Base-by-base conservation (phyloP, 2,888 invertebrate genomes). In the Campoletis raptor region DNA sequence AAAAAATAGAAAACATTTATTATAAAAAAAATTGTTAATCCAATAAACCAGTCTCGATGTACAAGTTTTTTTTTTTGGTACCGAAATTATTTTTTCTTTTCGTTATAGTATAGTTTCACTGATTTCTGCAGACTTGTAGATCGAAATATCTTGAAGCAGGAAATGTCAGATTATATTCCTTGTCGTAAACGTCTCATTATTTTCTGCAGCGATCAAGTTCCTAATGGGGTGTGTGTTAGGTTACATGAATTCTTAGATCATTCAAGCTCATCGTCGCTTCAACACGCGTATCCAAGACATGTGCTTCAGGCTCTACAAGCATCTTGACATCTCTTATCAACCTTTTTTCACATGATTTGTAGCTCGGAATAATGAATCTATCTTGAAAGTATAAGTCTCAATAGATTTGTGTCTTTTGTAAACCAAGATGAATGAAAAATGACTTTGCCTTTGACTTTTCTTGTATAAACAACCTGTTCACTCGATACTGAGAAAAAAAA, bases 181-280 rank as follows among this genome's bases (percentile, higher is more conserved):
- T 54, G 52, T 8, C 42, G 9, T n/a, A 61, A 67, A 54, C 42
- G 36, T 54, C 45, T 54, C 37, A 40, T 72, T 61, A 52, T 30
- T 42, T 40, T 21, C 54, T 36, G 57, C 36, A 12, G 15, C 57
- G 12, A 37, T 69, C 67, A 64, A 36, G 12, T 79, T 73, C 79
- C 61, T 30, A 40, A 57, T 40, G 69, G 67, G 64, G 40, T 61
- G 74, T 24, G 42, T 24, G 57, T 85, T 78, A 85, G 74, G 57
- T 85, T 78, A 85, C 78, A n/a, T 69, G 78, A 74, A 74, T 78
- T 40, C 67, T 52, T 21, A 54, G 42, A 61, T 79, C 36, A 37
- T 78, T 48, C 67, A 36, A 37, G 61, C 72, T 67, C 67, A 82
- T 36, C 37, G 21, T 40, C 70, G 52, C 66, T 73, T 45, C 48